Evolutionary conservation across 2,888 invertebrate genomes (phyloP), one percentile per base, ranked within the genome.

Genomic region (Volucella zonaria): DNA sequence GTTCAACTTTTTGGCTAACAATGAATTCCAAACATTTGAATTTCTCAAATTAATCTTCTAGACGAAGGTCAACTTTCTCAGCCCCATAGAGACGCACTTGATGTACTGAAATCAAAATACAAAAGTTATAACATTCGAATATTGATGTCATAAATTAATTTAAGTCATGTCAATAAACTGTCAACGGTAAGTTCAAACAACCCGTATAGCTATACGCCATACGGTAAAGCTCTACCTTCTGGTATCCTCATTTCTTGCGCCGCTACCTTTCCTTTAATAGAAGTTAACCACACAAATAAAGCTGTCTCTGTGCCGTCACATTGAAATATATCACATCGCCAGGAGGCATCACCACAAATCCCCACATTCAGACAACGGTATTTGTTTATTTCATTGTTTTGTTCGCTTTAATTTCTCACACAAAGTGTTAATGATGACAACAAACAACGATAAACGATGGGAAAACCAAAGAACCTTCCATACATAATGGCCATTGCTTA

Each of bases 391-490:
- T 31, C 6, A 6, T 31, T 31, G 31, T 31, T 6, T 83, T 70
- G 31, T 54, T 31, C 31, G 6, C 31, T 76, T 70, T 68, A 76
- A 59, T 81, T 81, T 51, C 59, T 70, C 47, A 58, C 40, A 31
- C 64, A 67, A 70, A 79, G 70, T 80, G 75, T 40, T 80, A 79
- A 83, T 70, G 31, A 31, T 31, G 66, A 66, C 74, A 70, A 70
- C 68, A 62, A 40, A 54, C 52, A 38, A 67, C 56, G 51, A 58
- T 66, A 31, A 31, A 74, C 1, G 52, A 68, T 23, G 52, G 52
- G 45, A 58, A 51, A 56, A 62, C 73, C 54, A 47, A 51, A 56
- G 51, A 56, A 8, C 58, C 15, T 9, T 15, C 61, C 15, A 15
- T 23, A 23, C 45, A 61, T 45, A 47, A 8, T 43, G 14, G 31